Conservation (phyloP, 2,113 vertebrate species). For the Petromus typicus region DNA sequence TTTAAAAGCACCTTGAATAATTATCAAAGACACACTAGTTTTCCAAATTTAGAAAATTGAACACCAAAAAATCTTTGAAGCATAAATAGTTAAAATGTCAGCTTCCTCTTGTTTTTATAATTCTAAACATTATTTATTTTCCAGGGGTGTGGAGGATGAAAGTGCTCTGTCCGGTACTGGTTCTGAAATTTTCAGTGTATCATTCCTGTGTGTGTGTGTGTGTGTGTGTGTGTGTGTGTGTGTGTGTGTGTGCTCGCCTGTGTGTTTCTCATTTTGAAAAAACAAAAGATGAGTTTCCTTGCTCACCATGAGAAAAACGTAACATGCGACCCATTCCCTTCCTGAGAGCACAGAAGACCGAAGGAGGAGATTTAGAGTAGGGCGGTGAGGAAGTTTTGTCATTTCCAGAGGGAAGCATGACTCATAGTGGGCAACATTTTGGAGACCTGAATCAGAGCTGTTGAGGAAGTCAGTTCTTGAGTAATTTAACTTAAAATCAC, state of each 20-base stretch:
- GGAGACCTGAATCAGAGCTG: slow-evolving; percentile 89
- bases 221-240: slow-evolving; percentile 76
- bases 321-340: slow-evolving; percentile 85
- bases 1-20: slow-evolving; percentile 44
- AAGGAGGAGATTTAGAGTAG: slow-evolving; percentile 85
- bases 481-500: slow-evolving; percentile 84
- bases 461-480: slow-evolving; percentile 89
- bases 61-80: not conserved
- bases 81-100: slow-evolving; percentile 63
- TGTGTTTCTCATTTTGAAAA: slow-evolving; percentile 66
- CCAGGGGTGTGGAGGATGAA: not conserved
- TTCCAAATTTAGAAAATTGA: slow-evolving; percentile 74
- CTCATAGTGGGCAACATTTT: slow-evolving; percentile 87
- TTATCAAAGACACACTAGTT: not conserved
- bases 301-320: slow-evolving; percentile 86
- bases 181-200: slow-evolving; percentile 88
- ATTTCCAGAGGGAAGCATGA: slow-evolving; percentile 91
- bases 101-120: slow-evolving; percentile 27
- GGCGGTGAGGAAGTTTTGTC: slow-evolving; percentile 88
- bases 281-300: slow-evolving; percentile 86
- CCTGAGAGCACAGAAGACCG: slow-evolving; percentile 86
- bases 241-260: slow-evolving; percentile 52
- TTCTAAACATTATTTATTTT: slow-evolving; percentile 69
- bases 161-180: slow-evolving; percentile 80
- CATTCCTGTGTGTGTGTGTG: slow-evolving; percentile 83